Evolutionary conservation across 2,888 invertebrate species (phyloP).

Genomic region (Hemistola chrysoprasaria): DNA sequence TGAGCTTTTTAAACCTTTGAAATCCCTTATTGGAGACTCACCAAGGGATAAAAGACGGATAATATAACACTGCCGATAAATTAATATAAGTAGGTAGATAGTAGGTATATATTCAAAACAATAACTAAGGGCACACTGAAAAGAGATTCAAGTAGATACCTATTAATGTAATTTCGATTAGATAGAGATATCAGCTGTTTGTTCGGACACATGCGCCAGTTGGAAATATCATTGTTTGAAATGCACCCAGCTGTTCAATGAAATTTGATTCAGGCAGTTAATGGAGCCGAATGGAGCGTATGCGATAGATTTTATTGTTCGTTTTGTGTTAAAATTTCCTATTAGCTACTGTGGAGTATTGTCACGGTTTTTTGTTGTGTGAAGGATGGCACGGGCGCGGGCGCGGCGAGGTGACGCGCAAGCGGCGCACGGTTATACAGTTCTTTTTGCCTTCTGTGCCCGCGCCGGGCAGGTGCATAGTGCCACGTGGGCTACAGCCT

Average conservation of each 20-base stretch:
- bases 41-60: too few species aligned
- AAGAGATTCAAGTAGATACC: too few species aligned
- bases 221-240: conserved; percentile 52
- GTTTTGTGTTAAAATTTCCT: conserved; percentile 42
- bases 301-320: conserved; percentile 53
- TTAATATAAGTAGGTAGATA: too few species aligned
- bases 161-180: conserved; percentile 21
- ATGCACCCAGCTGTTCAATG: conserved; percentile 68
- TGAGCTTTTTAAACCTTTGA: conserved; percentile 30
- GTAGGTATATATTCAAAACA: too few species aligned
- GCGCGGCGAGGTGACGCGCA: conserved; percentile 23
- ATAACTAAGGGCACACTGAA: too few species aligned
- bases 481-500: conserved; percentile 37
- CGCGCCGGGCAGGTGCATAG: conserved; percentile 44
- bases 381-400: conserved; percentile 38
- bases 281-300: conserved; percentile 71
- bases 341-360: conserved; percentile 37
- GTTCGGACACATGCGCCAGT: conserved; percentile 35
- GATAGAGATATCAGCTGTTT: conserved; percentile 42
- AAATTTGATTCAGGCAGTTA: conserved; percentile 69
- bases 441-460: conserved; percentile 19
- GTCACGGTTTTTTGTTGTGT: conserved; percentile 42
- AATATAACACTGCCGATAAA: too few species aligned
- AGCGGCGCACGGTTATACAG: conserved; percentile 4
- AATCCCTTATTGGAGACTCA: too few species aligned